Evolutionary conservation across 2,888 invertebrate genomes (phyloP).

Genomic region (Zaprionus bogoriensis): DNA sequence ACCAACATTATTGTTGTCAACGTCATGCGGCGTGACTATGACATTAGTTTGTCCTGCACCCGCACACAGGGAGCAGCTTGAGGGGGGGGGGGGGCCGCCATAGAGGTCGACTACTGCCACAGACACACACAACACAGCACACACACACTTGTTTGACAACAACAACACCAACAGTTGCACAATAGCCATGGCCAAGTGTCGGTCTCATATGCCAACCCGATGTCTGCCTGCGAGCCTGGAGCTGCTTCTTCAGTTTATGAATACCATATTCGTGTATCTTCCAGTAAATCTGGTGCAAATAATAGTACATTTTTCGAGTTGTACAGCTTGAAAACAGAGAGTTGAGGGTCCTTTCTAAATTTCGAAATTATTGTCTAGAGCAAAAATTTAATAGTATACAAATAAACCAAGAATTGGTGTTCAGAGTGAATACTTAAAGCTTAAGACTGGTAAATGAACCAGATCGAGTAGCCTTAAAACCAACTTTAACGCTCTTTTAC

Average conservation of each 20-base stretch:
- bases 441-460: too few relatives aligned
- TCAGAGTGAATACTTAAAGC: too few relatives aligned
- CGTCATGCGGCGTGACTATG: slow-evolving; percentile 69
- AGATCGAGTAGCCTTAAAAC: too few relatives aligned
- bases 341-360: too few relatives aligned
- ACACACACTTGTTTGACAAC: slow-evolving; percentile 44
- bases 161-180: not conserved
- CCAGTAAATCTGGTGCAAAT: not conserved
- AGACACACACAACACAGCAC: too few relatives aligned
- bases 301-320: not conserved
- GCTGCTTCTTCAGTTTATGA: not conserved
- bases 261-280: not conserved
- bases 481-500: too few relatives aligned
- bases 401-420: too few relatives aligned
- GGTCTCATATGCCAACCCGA: not conserved
- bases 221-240: not conserved
- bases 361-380: too few relatives aligned
- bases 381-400: too few relatives aligned
- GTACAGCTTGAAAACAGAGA: too few relatives aligned
- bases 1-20: slow-evolving; percentile 64
- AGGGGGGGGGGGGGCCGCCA: not conserved
- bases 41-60: slow-evolving; percentile 62
- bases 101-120: slow-evolving; percentile 13
- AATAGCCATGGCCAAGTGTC: not conserved
- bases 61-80: slow-evolving; percentile 15